Percentiles rank a stretch among this genome's conserved stretches.
These are phyloP conservation scores for Rhagium mordax DNA, from an alignment of 2,888 invertebrate species.

Conservation along the genomic window DNA sequence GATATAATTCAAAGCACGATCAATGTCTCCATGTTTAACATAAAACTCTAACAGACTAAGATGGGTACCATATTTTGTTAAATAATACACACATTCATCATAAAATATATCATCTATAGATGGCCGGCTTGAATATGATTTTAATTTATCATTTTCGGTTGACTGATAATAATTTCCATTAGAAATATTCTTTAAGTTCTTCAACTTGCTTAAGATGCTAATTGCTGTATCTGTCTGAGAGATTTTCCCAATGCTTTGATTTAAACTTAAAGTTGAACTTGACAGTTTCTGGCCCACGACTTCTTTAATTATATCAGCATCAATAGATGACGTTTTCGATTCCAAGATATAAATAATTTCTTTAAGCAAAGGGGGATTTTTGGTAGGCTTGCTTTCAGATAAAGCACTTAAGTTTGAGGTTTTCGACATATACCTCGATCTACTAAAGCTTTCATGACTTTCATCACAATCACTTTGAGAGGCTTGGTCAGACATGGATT, in stretches of 20 bases:
- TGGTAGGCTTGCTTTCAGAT: constrained; percentile 72
- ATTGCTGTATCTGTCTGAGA: constrained; percentile 71
- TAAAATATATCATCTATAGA: constrained; percentile 75
- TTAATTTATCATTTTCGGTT: constrained; percentile 36
- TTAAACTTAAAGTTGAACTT: constrained; percentile 57
- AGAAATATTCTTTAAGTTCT: constrained; percentile 68
- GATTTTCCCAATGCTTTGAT: constrained; percentile 50
- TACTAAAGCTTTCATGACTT: constrained; percentile 46
- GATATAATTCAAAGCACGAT: constrained; percentile 80
- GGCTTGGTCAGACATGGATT: constrained; percentile 54
- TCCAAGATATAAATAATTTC: constrained; percentile 82
- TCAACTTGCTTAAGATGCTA: constrained; percentile 69
- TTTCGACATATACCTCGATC: constrained; percentile 46
- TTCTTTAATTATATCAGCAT: constrained; percentile 71
- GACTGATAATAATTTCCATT: constrained; percentile 64
- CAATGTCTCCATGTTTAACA: constrained; percentile 80
- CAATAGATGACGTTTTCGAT: constrained; percentile 73
- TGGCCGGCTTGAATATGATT: constrained; percentile 45
- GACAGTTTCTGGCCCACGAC: constrained; percentile 64
- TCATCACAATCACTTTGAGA: constrained; percentile 52
- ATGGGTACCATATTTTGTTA: constrained; percentile 85
- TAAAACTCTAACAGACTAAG: constrained; percentile 83
- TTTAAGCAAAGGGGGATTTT: constrained; percentile 79
- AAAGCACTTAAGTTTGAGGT: constrained; percentile 51
- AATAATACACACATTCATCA: constrained; percentile 87